Conservation (phyloP, 1,140 invertebrate genomes). For the Tigriopus japonicus region DNA sequence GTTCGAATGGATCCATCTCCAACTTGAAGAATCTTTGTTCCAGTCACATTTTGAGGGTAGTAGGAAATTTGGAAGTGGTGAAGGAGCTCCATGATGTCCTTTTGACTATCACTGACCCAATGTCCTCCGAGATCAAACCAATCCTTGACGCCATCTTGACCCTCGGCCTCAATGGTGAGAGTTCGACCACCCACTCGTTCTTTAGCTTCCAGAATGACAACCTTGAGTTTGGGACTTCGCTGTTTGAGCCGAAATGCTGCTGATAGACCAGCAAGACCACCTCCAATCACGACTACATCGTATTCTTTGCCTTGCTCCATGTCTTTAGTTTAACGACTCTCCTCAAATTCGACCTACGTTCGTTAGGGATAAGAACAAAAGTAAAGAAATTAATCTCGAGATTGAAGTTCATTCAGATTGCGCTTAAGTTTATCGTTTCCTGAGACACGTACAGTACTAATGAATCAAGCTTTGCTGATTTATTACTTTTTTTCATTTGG, state of each 20-base stretch:
- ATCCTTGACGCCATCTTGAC: constrained; percentile 16
- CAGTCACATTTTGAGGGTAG: constrained; percentile 17
- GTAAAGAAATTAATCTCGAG: too few relatives aligned
- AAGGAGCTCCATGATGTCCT: constrained; percentile 19
- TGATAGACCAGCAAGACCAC: background rate
- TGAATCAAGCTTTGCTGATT: too few relatives aligned
- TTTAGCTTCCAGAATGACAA: background rate
- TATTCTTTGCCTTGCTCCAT: background rate
- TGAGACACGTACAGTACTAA: too few relatives aligned
- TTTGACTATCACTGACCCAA: constrained; percentile 21
- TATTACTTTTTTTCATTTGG: too few relatives aligned
- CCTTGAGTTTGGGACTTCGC: background rate
- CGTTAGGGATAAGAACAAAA: too few relatives aligned
- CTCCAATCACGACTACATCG: background rate
- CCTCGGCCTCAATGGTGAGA: constrained; percentile 16
- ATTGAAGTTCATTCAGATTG: too few relatives aligned
- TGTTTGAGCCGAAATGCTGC: background rate
- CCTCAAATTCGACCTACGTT: too few relatives aligned
- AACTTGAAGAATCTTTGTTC: constrained; percentile 25
- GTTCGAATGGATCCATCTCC: constrained; percentile 19
- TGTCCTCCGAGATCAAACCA: constrained; percentile 21
- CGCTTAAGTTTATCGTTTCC: too few relatives aligned
- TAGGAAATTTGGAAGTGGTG: constrained; percentile 17
- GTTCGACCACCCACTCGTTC: constrained; percentile 22
- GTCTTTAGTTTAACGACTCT: background rate